A percentile compares a stretch with the other conserved stretches of the same genome.
phyloP scores from a whole-genome alignment of 2,888 invertebrate species.

The Pristionchus mayeri region DNA sequence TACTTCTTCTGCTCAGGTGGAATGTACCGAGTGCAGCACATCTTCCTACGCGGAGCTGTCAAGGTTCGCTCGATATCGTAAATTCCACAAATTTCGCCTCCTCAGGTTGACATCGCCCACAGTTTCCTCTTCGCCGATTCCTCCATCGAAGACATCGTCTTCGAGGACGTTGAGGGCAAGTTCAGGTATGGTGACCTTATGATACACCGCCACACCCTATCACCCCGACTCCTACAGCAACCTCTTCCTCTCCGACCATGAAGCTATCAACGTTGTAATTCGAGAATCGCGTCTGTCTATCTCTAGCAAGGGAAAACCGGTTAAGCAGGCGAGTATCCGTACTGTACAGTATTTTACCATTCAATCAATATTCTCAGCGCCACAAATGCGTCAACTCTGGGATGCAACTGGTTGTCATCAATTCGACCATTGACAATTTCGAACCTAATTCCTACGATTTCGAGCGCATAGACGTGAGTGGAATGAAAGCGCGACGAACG shows the following conservation, averaged over 20 bases:
- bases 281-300: neutral
- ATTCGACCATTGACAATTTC: conserved; percentile 15
- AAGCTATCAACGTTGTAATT: neutral
- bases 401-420: neutral
- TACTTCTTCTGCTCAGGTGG: conserved; percentile 11
- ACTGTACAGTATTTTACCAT: neutral
- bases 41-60: conserved; percentile 37
- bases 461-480: conserved; percentile 1
- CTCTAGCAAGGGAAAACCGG: conserved; percentile 9
- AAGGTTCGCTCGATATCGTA: neutral
- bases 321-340: neutral
- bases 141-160: conserved; percentile 29
- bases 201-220: neutral
- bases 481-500: neutral
- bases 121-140: conserved; percentile 33
- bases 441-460: neutral
- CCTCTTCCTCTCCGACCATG: conserved; percentile 18
- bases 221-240: conserved; percentile 6
- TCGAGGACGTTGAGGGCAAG: conserved; percentile 39
- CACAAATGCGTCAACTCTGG: conserved; percentile 32
- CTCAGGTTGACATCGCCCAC: conserved; percentile 17
- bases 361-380: neutral
- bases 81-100: neutral
- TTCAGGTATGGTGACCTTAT: conserved; percentile 27
- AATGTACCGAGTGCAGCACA: conserved; percentile 40